Evolutionary conservation across 2,113 vertebrate genomes (phyloP), one percentile per base, ranked within the genome.

Genomic region (Ageneiosus marmoratus): DNA sequence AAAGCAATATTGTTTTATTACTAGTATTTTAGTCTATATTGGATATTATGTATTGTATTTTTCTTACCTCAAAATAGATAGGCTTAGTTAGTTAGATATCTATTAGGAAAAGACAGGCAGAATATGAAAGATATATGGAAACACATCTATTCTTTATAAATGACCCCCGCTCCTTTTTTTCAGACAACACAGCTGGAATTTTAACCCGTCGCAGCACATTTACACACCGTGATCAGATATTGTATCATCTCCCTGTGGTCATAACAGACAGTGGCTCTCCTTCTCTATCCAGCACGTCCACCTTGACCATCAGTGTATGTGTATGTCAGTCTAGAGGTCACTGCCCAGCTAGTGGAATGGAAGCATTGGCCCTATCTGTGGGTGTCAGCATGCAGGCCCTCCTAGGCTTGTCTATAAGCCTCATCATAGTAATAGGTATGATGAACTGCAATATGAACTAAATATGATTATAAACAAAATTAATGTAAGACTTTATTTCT

Each of bases 151-250:
- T 77, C 9, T 41, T 53, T 15, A 2, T 29, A 51, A 24, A 72
- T 46, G 24, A 67, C 29, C 6, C 22, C 27, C 10, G n/a, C 37
- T 7, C n/a, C 4, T 9, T 41, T 2, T 48, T 27, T 34, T 79
- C 88, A 99, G 98, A 98, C 93, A 97, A 98, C 85, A 98, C 97
- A 46, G 98, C 96, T 18, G 89, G 92, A 79, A 93, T 99, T 86
- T 89, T 96, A 86, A 95, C 96, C 3, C 93, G 89, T 37, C 93
- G 93, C 91, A 95, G 90, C 73, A 94, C 93, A 3, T 99, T 96
- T 76, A 95, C 88, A 37, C 95, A 91, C 37, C 88, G 93, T 81
- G 95, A 98, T 20, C 94, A 93, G 13, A 87, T 91, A 70, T 89
- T 87, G 67, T 96, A 96, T 89, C 92, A 94, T 22, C 87, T 99